Percentiles rank a stretch among this genome's conserved stretches.
Evolutionary conservation across 2,888 invertebrate genomes (phyloP).

Genomic region (Lasioglossum marginatum): DNA sequence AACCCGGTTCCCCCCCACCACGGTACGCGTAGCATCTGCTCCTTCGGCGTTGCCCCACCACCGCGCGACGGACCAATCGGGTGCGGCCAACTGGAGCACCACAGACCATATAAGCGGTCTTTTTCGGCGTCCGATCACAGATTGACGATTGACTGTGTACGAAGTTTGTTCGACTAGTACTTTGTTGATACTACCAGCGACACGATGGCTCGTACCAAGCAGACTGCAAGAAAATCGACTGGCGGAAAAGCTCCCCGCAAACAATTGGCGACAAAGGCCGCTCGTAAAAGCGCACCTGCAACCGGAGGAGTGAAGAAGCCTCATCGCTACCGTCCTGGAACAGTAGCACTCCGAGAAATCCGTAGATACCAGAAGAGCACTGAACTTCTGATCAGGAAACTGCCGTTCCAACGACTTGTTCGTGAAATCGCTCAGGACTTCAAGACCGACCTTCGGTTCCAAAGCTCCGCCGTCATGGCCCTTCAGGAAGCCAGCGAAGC

Average conservation of each 20-base stretch:
- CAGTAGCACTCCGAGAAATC: slow-evolving; percentile 90
- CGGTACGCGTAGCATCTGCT: neutral
- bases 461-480: slow-evolving; percentile 90
- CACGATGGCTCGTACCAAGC: slow-evolving; percentile 90
- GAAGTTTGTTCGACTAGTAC: neutral
- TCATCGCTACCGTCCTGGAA: slow-evolving; percentile 85
- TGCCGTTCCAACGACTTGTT: slow-evolving; percentile 90
- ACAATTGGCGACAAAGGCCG: slow-evolving; percentile 88
- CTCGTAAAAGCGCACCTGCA: slow-evolving; percentile 90
- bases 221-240: slow-evolving; percentile 90
- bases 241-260: slow-evolving; percentile 88
- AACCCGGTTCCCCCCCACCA: neutral
- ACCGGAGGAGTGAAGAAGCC: slow-evolving; percentile 89
- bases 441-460: slow-evolving; percentile 89
- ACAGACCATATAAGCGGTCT: slow-evolving; percentile 24
- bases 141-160: neutral
- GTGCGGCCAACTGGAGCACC: too few species aligned
- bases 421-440: slow-evolving; percentile 91
- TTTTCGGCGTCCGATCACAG: neutral
- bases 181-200: neutral
- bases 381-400: slow-evolving; percentile 89
- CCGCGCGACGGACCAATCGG: slow-evolving; percentile 15
- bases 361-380: slow-evolving; percentile 91
- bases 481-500: slow-evolving; percentile 86
- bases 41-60: neutral